phyloP scores from a whole-genome alignment of 2,797 vertebrate species.

The Characodon lateralis region DNA sequence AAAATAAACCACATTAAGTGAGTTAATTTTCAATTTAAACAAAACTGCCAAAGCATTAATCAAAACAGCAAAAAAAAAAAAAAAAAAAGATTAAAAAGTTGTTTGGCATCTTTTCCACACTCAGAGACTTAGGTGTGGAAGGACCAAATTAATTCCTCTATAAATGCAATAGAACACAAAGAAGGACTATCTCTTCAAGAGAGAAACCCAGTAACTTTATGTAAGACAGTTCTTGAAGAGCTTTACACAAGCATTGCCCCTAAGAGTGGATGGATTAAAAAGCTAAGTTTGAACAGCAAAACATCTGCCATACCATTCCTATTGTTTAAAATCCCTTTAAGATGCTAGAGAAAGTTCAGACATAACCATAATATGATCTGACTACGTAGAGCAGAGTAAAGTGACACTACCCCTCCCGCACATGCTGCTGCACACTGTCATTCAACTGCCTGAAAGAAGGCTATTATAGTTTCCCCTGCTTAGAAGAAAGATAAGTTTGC shows the following conservation, averaged over 20 bases:
- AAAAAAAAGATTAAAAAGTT: neutral
- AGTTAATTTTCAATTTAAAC: slow-evolving; percentile 26
- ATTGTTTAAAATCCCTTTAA: neutral
- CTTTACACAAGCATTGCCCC: neutral
- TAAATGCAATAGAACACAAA: neutral
- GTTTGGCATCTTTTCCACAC: neutral
- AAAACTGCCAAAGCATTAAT: slow-evolving; percentile 15
- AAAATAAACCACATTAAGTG: slow-evolving; percentile 15
- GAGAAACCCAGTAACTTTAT: neutral
- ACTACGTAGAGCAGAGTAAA: no score
- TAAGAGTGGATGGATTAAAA: neutral
- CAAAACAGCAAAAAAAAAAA: slow-evolving; percentile 9
- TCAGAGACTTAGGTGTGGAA: neutral
- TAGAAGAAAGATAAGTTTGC: no score
- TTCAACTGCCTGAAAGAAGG: no score
- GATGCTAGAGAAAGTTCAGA: neutral
- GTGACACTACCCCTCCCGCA: no score
- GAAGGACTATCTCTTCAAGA: neutral
- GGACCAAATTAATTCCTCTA: neutral
- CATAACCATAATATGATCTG: no score
- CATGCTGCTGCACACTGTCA: no score
- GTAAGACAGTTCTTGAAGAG: neutral
- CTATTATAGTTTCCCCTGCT: no score
- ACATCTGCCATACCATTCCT: neutral
- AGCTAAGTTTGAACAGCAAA: neutral